phyloP scores from a whole-genome alignment of 2,888 invertebrate species.

The Geophilus truncorum region DNA sequence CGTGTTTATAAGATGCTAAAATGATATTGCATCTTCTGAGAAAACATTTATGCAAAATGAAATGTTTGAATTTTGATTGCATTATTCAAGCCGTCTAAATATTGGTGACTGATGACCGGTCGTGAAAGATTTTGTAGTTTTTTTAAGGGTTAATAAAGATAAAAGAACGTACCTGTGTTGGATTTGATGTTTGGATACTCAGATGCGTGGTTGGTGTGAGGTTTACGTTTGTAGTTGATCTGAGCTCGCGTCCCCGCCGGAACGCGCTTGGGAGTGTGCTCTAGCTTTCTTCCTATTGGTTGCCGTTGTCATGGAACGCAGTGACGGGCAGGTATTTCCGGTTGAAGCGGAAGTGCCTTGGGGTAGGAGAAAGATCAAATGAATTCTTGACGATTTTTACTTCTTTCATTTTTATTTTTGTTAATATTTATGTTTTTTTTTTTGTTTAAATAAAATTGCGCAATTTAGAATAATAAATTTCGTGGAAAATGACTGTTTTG shows the following conservation, averaged over 20 bases:
- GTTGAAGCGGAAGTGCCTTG: slow-evolving; percentile 16
- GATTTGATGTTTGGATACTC: not conserved
- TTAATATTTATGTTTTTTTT: not conserved
- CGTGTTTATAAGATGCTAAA: no score
- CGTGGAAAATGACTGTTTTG: no score
- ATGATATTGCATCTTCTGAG: no score
- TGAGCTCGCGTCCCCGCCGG: not conserved
- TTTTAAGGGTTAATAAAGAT: not conserved
- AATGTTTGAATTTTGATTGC: no score
- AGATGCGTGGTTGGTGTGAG: not conserved
- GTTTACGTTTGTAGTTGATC: not conserved
- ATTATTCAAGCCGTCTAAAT: not conserved
- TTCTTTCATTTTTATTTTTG: not conserved
- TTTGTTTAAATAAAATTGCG: not conserved
- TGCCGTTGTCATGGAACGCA: not conserved
- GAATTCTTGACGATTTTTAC: slow-evolving; percentile 1
- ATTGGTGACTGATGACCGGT: not conserved
- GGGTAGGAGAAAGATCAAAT: not conserved
- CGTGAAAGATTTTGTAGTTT: not conserved
- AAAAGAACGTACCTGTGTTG: not conserved
- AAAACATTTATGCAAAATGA: no score
- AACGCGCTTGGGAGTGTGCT: slow-evolving; percentile 7
- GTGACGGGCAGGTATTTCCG: slow-evolving; percentile 28
- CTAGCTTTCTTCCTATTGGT: not conserved
- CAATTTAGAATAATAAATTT: no score